Base-by-base conservation (phyloP, 2,888 invertebrate species). In the Dioctria rufipes region DNA sequence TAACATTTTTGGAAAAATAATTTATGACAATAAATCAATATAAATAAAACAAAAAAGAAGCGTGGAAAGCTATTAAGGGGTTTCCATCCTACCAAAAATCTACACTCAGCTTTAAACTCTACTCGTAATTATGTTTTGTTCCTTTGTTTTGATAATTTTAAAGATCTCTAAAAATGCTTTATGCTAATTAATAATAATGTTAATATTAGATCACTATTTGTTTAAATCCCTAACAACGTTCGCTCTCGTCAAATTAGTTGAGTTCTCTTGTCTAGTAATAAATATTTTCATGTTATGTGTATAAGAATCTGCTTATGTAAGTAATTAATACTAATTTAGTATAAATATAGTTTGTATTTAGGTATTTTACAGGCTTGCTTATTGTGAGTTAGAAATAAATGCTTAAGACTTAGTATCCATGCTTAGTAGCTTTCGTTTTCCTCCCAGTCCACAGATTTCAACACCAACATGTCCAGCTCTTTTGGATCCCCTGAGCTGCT, bases 371-470 rank as follows among this genome's bases (percentile, higher is more conserved):
- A 77, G 63, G 63, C 63, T 66, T 77, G 63, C 49, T 77, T 77
- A 77, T 78, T 69, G 54, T 43, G 77, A 49, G 37, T 77, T 77
- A 77, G 63, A 77, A 77, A 63, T 77, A 63, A 77, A 77, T 63
- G 63, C 73, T 73, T 54, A 73, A 73, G 25, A 42, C 25, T 42
- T 8, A 73, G 1, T 73, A 77, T 77, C 77, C 77, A 77, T 42
- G 49, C 77, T 87, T 85, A 89, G 84, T 88, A 89, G 85, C 88
- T 88, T 85, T 88, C 89, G 82, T 88, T 89, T 81, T 89, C 89
- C 83, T 89, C 89, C 88, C 88, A 89, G 84, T 89, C 89, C 80
- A 88, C 88, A 37, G 89, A 88, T 84, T 89, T 89, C 79, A 89
- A 84, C 67, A 89, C 89, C 73, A 89, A 85, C 83, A 89, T 88